Percentiles rank a stretch among this genome's conserved stretches.
Evolutionary conservation across 2,888 invertebrate species (phyloP).

Genomic region (Coenonympha arcania): DNA sequence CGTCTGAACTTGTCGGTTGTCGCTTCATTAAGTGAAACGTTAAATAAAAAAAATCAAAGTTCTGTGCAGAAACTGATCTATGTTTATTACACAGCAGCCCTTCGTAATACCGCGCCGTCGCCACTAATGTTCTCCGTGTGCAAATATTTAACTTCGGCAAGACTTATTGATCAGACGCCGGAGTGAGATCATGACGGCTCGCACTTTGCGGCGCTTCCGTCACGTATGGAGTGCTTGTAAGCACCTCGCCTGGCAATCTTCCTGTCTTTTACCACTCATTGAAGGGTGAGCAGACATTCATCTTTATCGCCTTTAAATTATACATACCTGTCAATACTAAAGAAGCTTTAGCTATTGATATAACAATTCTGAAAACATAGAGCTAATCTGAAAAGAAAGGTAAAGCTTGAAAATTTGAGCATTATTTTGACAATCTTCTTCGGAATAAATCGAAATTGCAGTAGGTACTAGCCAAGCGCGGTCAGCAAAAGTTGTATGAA

Average conservation of each 20-base stretch:
- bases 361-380: too few relatives aligned
- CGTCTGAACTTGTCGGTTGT: too few relatives aligned
- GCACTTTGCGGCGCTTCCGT: conserved; percentile 52
- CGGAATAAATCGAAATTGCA: too few relatives aligned
- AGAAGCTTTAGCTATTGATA: too few relatives aligned
- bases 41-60: not conserved
- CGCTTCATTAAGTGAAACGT: too few relatives aligned
- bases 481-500: too few relatives aligned
- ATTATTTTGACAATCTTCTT: too few relatives aligned
- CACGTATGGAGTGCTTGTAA: conserved; percentile 66
- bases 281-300: not conserved
- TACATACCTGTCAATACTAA: too few relatives aligned
- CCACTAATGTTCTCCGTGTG: conserved; percentile 61
- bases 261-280: conserved; percentile 25
- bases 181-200: conserved; percentile 54
- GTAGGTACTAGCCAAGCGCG: too few relatives aligned
- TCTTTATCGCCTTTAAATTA: not conserved
- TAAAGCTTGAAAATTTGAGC: too few relatives aligned
- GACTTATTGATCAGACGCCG: conserved; percentile 69
- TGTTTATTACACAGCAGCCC: conserved; percentile 24
- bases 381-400: too few relatives aligned
- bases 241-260: conserved; percentile 42
- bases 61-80: conserved; percentile 8
- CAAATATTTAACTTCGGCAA: conserved; percentile 66
- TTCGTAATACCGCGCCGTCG: conserved; percentile 40